Evolutionary conservation across 92 coral and sea anemone genomes (phyloP), one percentile per base, ranked within the genome.

Genomic region (Palythoa grandis): DNA sequence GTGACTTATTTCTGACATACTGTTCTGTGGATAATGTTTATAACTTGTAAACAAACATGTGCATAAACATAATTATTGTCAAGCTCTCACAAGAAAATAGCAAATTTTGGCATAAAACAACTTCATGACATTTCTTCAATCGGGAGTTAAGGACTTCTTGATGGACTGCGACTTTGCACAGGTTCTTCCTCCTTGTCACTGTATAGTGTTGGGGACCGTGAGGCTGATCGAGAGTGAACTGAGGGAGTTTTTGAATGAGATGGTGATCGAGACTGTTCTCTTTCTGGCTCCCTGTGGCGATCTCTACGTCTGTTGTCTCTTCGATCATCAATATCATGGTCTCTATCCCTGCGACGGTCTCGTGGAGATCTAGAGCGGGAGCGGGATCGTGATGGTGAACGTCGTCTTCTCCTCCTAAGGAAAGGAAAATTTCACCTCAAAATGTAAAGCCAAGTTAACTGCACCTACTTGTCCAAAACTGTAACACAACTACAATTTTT

Each of bases 111-210:
- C 23, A 14, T 24, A 76, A 35, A 54, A 54, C 82, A 52, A 19
- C 19, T 43, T 43, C 2, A 0, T 48, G 15, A 35, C 29, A 29
- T 52, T 48, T 5, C 2, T 43, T 20, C 40, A 65, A 24, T 40
- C n/a, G n/a, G 13, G 47, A 80, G 6, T 48, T 24, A 80, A 22
- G 85, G 85, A 66, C 85, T 80, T 66, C 91, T 91, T 29, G 96
- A 87, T 23, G 96, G 89, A 37, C 91, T 83, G 65, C 93, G 88
- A 10, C 88, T 92, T 10, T 37, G 84, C 22, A 52, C 93, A 22
- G 85, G 90, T 37, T 94, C 92, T 61, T 90, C 94, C 22, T 86
- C 98, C 77, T 88, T 90, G n/a, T 87, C 92, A 75, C 92, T 93
- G 74, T 80, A 80, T 14, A 74, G 85, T 11, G 85, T 80, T 70